Conservation (phyloP, 2,797 vertebrate genomes). For the Alauda arvensis region DNA sequence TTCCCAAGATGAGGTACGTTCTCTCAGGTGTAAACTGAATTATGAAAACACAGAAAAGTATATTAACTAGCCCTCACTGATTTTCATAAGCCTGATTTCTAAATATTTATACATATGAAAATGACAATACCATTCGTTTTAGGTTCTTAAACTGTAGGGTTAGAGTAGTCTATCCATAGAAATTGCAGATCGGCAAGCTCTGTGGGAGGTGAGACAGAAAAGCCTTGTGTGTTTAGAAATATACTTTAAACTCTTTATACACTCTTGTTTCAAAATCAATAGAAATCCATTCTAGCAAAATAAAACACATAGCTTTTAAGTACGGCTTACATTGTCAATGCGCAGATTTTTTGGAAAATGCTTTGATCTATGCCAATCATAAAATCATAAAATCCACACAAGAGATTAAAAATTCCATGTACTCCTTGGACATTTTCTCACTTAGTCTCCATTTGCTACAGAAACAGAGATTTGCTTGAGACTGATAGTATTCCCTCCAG, state of each 20-base stretch:
- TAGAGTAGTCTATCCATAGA: neutral
- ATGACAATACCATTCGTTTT: neutral
- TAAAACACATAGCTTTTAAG: neutral
- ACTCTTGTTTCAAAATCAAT: neutral
- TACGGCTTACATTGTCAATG: neutral
- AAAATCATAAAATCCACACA: neutral
- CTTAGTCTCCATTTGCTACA: neutral
- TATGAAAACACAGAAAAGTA: neutral
- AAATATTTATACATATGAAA: rapidly evolving
- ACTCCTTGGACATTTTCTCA: neutral
- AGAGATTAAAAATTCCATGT: neutral
- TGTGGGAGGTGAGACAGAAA: neutral
- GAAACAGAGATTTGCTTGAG: neutral
- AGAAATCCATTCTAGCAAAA: neutral
- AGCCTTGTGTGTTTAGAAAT: neutral
- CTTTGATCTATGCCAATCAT: neutral
- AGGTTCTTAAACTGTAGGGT: neutral
- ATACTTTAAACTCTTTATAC: neutral
- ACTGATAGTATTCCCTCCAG: neutral
- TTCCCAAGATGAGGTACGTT: neutral
- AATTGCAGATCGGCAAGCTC: neutral
- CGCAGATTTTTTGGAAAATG: neutral
- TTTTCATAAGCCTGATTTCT: neutral
- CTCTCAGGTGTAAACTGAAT: neutral
- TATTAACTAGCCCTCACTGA: rapidly evolving